phyloP scores from a whole-genome alignment of 2,113 vertebrate genomes.

The Sigmodon hispidus region DNA sequence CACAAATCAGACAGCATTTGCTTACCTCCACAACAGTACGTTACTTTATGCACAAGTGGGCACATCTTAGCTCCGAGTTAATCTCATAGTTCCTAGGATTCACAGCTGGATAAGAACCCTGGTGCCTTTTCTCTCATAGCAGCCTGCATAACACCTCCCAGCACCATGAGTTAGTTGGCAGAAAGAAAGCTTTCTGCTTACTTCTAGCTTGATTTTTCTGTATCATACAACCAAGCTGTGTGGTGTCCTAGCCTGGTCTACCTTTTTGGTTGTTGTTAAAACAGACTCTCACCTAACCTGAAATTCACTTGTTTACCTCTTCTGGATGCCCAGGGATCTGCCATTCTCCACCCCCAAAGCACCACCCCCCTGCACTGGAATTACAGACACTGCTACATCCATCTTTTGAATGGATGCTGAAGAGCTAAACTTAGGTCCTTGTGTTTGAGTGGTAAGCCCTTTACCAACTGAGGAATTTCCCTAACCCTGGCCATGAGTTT shows the following conservation, averaged over 20 bases:
- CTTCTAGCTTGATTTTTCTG: background rate
- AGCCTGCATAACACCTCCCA: background rate
- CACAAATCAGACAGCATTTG: background rate
- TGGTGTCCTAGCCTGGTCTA: background rate
- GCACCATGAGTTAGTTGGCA: background rate
- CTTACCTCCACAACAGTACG: background rate
- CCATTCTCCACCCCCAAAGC: background rate
- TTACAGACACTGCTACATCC: background rate
- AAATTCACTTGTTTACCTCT: background rate
- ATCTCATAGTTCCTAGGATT: background rate
- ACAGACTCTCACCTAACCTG: background rate
- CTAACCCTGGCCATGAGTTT: too few relatives aligned
- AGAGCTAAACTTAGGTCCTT: background rate
- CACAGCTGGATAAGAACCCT: background rate
- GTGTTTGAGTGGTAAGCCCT: background rate
- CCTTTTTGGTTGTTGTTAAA: background rate
- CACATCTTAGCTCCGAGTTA: background rate
- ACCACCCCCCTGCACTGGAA: background rate
- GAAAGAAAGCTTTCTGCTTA: background rate
- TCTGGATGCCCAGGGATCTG: too few relatives aligned
- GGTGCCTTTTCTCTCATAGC: background rate
- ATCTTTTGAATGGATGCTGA: background rate
- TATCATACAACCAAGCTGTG: background rate
- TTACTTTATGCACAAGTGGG: background rate
- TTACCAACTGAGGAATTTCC: too few relatives aligned